These are phyloP conservation scores for Drosophila prostipennis DNA, from an alignment of 2,888 invertebrate genomes.

Conservation along the genomic window DNA sequence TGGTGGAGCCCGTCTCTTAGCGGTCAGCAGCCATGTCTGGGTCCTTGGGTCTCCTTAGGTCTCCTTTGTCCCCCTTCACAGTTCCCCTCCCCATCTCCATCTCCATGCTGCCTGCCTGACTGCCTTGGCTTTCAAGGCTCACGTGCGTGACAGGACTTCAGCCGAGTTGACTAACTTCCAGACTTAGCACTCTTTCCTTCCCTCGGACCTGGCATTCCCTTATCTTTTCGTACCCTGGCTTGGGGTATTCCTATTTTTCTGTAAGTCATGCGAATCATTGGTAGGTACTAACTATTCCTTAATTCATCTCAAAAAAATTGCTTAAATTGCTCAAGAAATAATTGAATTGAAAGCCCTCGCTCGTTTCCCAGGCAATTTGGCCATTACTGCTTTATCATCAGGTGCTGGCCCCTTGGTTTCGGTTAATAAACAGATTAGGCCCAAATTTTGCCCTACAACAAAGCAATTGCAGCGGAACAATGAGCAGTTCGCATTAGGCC, in stretches of 20 bases:
- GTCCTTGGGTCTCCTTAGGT: neutral
- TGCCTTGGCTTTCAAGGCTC: slow-evolving; percentile 8
- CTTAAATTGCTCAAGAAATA: neutral
- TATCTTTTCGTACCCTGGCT: neutral
- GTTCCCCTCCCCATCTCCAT: neutral
- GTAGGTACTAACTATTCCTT: too few species aligned
- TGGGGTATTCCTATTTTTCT: neutral
- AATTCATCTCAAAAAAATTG: too few species aligned
- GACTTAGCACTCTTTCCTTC: neutral
- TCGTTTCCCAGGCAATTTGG: neutral
- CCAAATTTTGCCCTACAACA: neutral
- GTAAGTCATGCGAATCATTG: too few species aligned
- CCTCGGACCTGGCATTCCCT: neutral
- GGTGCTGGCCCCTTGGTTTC: neutral
- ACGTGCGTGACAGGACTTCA: slow-evolving; percentile 62
- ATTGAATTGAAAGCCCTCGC: neutral
- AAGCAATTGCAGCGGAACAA: neutral
- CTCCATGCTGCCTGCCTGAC: neutral
- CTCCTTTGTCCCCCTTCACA: neutral
- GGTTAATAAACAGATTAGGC: neutral
- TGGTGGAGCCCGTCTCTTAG: slow-evolving; percentile 12
- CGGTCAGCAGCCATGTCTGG: slow-evolving; percentile 55
- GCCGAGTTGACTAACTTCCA: slow-evolving; percentile 35
- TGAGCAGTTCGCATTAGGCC: too few species aligned
- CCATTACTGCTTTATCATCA: too few species aligned